phyloP scores from a whole-genome alignment of 1,140 invertebrate species.

The Philopotamus ludificatus region DNA sequence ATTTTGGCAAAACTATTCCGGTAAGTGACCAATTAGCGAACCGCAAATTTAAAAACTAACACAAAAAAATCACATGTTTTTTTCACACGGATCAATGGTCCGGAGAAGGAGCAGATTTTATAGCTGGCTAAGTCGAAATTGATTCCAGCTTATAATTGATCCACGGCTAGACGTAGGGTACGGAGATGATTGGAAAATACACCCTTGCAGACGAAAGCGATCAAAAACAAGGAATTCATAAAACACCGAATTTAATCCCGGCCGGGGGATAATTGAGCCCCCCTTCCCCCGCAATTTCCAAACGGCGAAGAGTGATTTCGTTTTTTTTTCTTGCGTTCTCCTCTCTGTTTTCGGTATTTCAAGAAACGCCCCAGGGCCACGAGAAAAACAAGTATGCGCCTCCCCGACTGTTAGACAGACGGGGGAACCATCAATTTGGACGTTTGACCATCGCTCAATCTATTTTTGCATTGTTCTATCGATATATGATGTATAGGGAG shows the following conservation, averaged over 20 bases:
- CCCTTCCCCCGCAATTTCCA: not conserved
- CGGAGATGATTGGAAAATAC: constrained; percentile 39
- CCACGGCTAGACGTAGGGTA: constrained; percentile 40
- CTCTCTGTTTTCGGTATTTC: constrained; percentile 2
- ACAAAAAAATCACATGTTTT: not conserved
- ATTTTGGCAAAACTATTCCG: constrained; percentile 87
- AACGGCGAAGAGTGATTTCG: not conserved
- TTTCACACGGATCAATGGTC: constrained; percentile 1
- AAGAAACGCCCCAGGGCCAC: not conserved
- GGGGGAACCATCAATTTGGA: not conserved
- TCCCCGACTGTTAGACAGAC: not conserved
- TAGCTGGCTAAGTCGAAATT: constrained; percentile 41
- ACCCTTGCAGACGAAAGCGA: constrained; percentile 37
- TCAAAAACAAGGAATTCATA: constrained; percentile 42
- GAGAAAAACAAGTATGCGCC: not conserved
- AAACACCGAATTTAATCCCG: constrained; percentile 40
- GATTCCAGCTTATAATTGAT: constrained; percentile 42
- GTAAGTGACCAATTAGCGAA: constrained; percentile 53
- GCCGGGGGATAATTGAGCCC: constrained; percentile 38
- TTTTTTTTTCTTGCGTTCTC: constrained; percentile 5
- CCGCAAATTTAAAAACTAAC: not conserved
- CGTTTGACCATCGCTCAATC: not conserved
- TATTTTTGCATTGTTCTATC: not conserved
- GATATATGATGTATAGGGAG: no score
- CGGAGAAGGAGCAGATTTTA: constrained; percentile 37